Percentiles rank a stretch among this genome's conserved stretches.
Conservation (phyloP, 1,140 invertebrate genomes). For the Diachasma alloeum region DNA sequence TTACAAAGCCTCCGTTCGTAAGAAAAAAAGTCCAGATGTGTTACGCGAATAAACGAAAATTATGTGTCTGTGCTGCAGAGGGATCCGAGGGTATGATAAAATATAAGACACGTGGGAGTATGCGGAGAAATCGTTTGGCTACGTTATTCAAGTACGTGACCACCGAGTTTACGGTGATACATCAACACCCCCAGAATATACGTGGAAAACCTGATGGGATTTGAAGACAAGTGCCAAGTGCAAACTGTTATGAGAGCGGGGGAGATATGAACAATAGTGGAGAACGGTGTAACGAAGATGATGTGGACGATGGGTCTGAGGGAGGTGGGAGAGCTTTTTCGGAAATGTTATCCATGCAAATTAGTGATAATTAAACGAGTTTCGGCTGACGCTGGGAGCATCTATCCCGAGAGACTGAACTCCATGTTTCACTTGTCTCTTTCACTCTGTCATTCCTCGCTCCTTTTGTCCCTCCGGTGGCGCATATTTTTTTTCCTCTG, state of each 20-base stretch:
- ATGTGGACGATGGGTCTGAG: background rate
- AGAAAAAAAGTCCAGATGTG: no score
- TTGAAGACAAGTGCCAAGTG: constrained; percentile 15
- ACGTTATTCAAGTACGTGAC: constrained; percentile 26
- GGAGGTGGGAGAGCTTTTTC: background rate
- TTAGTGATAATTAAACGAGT: constrained; percentile 41
- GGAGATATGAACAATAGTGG: constrained; percentile 8
- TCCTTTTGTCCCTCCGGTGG: background rate
- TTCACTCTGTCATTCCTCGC: background rate
- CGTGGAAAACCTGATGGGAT: background rate
- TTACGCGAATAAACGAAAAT: background rate
- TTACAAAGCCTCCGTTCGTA: no score
- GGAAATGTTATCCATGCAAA: constrained; percentile 16
- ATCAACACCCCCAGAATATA: background rate
- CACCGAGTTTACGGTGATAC: constrained; percentile 8
- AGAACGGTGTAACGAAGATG: constrained; percentile 8
- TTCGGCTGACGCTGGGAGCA: constrained; percentile 23
- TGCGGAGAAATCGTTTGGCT: constrained; percentile 12
- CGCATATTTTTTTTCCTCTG: background rate
- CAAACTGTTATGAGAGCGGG: background rate
- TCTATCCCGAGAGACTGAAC: background rate
- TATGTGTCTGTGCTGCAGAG: background rate
- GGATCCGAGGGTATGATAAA: background rate
- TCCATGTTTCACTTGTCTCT: background rate
- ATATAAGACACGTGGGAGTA: background rate